These are phyloP conservation scores for Megastigmus dorsalis DNA, from an alignment of 2,888 invertebrate genomes.

Conservation along the genomic window DNA sequence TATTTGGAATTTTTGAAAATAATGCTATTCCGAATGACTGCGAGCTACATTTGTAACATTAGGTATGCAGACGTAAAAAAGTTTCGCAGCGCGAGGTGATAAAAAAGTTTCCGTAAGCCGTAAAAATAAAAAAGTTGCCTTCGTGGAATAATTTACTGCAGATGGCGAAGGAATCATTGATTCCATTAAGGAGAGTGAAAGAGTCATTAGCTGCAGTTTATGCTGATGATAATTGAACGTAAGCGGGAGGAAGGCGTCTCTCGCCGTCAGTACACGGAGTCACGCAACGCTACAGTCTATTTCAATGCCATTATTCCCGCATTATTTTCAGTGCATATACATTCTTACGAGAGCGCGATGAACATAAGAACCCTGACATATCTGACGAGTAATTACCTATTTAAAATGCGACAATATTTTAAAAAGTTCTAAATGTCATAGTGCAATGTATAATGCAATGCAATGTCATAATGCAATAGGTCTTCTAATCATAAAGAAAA, in stretches of 20 bases:
- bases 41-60: constrained; percentile 21
- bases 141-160: neutral
- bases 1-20: too few species aligned
- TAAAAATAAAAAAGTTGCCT: constrained; percentile 43
- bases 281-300: constrained; percentile 33
- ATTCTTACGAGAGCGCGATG: neutral
- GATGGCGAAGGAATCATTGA: constrained; percentile 36
- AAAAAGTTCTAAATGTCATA: too few species aligned
- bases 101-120: constrained; percentile 15
- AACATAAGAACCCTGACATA: neutral
- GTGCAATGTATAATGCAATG: too few species aligned
- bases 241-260: constrained; percentile 1
- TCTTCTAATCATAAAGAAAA: too few species aligned
- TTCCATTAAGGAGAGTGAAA: constrained; percentile 41
- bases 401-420: too few species aligned
- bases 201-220: constrained; percentile 48
- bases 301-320: constrained; percentile 30
- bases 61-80: constrained; percentile 24
- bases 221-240: constrained; percentile 51
- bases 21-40: too few species aligned
- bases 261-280: neutral
- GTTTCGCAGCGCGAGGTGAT: constrained; percentile 2
- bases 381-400: too few species aligned
- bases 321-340: constrained; percentile 25
- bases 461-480: too few species aligned